Base-by-base conservation (phyloP, 2,888 invertebrate species). In the Scaeva pyrastri region DNA sequence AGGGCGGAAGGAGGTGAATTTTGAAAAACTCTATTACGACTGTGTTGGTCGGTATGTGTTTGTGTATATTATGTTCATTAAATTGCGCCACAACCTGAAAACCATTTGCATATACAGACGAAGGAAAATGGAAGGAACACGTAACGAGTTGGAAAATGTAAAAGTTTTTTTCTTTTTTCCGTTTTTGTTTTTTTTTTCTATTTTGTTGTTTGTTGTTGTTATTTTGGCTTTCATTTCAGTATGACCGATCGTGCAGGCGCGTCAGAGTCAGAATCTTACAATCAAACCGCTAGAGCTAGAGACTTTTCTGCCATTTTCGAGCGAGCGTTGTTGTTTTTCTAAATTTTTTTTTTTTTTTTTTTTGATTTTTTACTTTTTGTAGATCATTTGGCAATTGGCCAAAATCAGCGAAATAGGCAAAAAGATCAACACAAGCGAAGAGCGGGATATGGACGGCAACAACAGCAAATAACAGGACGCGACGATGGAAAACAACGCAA, bases 71-170 rank as follows among this genome's bases (percentile, higher is more conserved):
- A n/a, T n/a, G n/a, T 86, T 86, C 77, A 71, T 71, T 73, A 82
- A 86, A 86, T 82, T 86, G 82, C 86, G 82, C 86, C 82, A 86
- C 77, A 82, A 82, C 31, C 71, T 73, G 52, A 82, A 74, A 73
- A 52, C 70, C 48, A 66, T 36, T n/a, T 36, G 45, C 60, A 62
- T 21, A 60, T 21, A 66, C 10, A 52, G 16, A 39, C 23, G 11
- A 16, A 43, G 8, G 31, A 62, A 68, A 45, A 74, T 55, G 39
- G 56, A 55, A 71, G 50, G 58, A 81, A 77, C 81, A 86, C 81
- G 85, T 86, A 81, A 86, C 85, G 81, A 76, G 48, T 85, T 80
- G 80, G 76, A 80, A 86, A 81, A 86, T 86, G 76, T 71, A 71
- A 82, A 68, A 14, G 21, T 23, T 23, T 23, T 48, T n/a, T n/a